These are phyloP conservation scores for Temnothorax rugatulus DNA, from an alignment of 2,888 invertebrate species.

Conservation along the genomic window DNA sequence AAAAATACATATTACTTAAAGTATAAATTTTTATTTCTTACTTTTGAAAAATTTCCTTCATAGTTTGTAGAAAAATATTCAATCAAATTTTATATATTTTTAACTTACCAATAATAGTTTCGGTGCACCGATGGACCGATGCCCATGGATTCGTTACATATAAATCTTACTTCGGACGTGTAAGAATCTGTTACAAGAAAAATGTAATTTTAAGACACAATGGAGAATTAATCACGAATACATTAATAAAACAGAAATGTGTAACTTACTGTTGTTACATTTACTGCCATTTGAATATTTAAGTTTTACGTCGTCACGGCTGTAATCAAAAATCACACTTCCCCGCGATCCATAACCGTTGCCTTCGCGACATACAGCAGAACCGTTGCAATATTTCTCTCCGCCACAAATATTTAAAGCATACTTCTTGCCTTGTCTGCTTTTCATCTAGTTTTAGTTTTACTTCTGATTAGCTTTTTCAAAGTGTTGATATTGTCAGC, in stretches of 20 bases:
- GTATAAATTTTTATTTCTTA: not conserved
- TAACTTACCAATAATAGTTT: conserved; percentile 77
- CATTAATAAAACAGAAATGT: not conserved
- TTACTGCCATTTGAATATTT: conserved; percentile 75
- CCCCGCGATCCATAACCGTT: conserved; percentile 77
- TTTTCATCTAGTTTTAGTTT: conserved; percentile 68
- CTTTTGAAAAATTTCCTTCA: not conserved
- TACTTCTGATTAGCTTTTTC: conserved; percentile 19
- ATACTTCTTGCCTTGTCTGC: conserved; percentile 73
- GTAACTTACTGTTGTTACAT: conserved; percentile 76
- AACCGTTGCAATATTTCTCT: conserved; percentile 75
- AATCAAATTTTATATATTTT: conserved; percentile 22
- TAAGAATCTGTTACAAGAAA: conserved; percentile 73
- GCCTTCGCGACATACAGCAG: conserved; percentile 76
- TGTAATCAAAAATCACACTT: conserved; percentile 78
- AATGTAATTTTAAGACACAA: conserved; percentile 13
- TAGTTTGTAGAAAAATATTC: not conserved
- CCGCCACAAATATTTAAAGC: conserved; percentile 77
- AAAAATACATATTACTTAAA: no score
- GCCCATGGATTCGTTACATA: conserved; percentile 73
- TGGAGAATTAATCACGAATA: conserved; percentile 42
- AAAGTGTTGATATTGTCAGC: not conserved
- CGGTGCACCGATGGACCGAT: conserved; percentile 78
- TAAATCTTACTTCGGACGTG: conserved; percentile 76
- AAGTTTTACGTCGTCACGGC: conserved; percentile 74